phyloP scores from a whole-genome alignment of 2,113 vertebrate species.

The Microtus pennsylvanicus region DNA sequence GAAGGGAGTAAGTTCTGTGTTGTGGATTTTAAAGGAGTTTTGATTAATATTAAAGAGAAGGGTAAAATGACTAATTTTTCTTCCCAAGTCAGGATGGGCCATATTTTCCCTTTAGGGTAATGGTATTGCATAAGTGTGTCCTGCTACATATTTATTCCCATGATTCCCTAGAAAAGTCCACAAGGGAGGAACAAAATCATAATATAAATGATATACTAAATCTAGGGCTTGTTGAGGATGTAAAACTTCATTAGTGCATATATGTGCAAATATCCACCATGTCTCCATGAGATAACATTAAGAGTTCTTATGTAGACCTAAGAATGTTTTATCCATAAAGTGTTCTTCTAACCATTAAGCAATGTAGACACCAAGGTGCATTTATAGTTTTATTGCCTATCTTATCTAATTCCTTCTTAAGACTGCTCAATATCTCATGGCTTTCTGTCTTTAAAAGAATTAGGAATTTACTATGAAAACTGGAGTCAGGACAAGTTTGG shows the following conservation, averaged over 20 bases:
- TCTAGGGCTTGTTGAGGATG: background rate
- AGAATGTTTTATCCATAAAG: background rate
- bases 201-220: background rate
- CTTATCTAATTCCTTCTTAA: background rate
- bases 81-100: background rate
- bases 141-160: background rate
- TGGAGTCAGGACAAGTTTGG: background rate
- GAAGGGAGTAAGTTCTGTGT: background rate
- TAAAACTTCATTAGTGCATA: too few species aligned
- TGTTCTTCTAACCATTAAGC: background rate
- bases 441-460: background rate
- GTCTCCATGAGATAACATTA: background rate
- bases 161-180: background rate
- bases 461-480: background rate
- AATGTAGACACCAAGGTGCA: background rate
- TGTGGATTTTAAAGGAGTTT: background rate
- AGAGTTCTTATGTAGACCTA: background rate
- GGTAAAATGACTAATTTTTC: background rate
- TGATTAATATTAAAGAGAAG: background rate
- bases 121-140: background rate
- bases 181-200: background rate
- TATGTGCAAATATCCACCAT: background rate
- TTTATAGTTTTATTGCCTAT: background rate
- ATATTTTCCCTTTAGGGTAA: background rate
- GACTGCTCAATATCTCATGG: background rate